Evolutionary conservation across 2,113 vertebrate genomes (phyloP), one percentile per base, ranked within the genome.

Genomic region (Damaliscus lunatus): DNA sequence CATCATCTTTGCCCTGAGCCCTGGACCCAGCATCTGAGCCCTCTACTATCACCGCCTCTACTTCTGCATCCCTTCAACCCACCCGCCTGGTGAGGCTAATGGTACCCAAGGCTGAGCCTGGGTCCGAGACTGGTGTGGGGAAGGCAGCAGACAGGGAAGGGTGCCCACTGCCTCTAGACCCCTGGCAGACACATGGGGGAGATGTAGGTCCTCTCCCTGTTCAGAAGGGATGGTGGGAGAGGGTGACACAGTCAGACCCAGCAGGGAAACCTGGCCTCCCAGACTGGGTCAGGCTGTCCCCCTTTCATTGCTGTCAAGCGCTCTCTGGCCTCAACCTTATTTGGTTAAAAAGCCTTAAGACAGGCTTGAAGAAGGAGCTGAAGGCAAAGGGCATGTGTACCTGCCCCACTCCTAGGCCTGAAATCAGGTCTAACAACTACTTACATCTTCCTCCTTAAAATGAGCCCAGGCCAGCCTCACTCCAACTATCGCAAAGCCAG

Each of bases 391-490:
- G 84, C 96, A 91, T 6, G 0, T 13, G n/a, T 94, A 89, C 85
- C 91, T 91, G 71, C 88, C 82, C 88, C 85, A 86, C 92, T 82
- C 52, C 89, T 23, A 87, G 87, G 86, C 67, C 94, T 60, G 86
- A 96, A 94, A 27, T 95, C 82, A 64, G 78, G n/a, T 40, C 85
- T 59, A 97, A 81, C 83, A 78, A 57, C 29, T 52, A 46, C 97
- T 62, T 43, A 71, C 67, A 90, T 93, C 83, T 88, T 91, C 94
- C 92, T 98, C 97, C 97, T 97, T 97, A 97, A 98, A 98, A 97
- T 94, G 96, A 96, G 36, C 19, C 67, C 64, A 3, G 4, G 64
- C 85, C 9, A 74, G 43, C 59, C 85, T 93, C 11, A 4, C 43
- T 31, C 50, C 25, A 52, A 67, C 12, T 15, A 10, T 48, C 7